Evolutionary conservation across 2,113 vertebrate genomes (phyloP).

Genomic region (Misgurnus mizolepis): DNA sequence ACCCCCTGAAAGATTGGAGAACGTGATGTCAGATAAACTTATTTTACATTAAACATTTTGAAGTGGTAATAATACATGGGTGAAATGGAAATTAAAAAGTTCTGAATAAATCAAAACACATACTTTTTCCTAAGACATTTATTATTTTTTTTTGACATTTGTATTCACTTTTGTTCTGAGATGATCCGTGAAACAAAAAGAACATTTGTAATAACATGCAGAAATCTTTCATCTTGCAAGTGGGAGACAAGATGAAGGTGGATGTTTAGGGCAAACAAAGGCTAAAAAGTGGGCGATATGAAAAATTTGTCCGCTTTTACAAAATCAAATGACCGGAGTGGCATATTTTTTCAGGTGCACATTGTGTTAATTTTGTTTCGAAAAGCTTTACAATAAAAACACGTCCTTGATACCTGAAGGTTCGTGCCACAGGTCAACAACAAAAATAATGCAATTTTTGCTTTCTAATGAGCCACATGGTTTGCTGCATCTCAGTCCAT

Average conservation of each 20-base stretch:
- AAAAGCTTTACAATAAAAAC: not conserved
- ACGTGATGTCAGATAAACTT: not conserved
- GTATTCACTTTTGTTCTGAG: constrained; percentile 50
- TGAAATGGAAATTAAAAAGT: too few species aligned
- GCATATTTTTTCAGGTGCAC: not conserved
- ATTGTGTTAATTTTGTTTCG: not conserved
- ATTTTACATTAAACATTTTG: not conserved
- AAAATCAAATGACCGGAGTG: constrained; percentile 1
- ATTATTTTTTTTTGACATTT: constrained; percentile 52
- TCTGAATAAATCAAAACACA: constrained; percentile 11
- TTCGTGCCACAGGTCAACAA: not conserved
- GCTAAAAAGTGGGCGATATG: not conserved
- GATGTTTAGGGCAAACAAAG: constrained; percentile 10
- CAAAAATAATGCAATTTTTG: not conserved
- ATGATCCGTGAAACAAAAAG: constrained; percentile 49
- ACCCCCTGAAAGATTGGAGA: too few species aligned
- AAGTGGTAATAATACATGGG: too few species aligned
- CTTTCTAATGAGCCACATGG: not conserved
- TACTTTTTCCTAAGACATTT: constrained; percentile 39
- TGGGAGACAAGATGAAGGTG: constrained; percentile 10
- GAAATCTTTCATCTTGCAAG: constrained; percentile 32
- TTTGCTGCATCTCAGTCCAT: not conserved
- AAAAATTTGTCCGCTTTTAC: constrained; percentile 15
- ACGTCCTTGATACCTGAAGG: not conserved
- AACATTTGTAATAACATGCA: constrained; percentile 59